These are phyloP conservation scores for Cheirogaleus medius DNA, from an alignment of 2,113 vertebrate species.

Conservation along the genomic window DNA sequence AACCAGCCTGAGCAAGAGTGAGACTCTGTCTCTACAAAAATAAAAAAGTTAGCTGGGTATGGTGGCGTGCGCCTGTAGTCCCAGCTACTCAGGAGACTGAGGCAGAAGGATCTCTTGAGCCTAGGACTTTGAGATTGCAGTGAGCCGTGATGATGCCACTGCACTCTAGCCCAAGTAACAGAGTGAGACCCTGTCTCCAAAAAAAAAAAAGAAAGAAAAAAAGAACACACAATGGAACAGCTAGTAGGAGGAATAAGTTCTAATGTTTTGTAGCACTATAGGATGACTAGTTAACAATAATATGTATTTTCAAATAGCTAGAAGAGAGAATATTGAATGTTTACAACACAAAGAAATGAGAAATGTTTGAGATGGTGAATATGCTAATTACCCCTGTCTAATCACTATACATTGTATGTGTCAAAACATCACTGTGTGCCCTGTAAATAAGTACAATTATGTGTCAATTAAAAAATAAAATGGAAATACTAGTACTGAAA, in stretches of 20 bases:
- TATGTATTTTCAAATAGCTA: background rate
- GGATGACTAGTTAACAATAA: background rate
- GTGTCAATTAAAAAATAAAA: background rate
- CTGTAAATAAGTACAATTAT: background rate
- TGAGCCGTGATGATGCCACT: too few species aligned
- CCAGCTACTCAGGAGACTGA: too few species aligned
- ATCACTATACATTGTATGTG: background rate
- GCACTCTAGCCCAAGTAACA: too few species aligned
- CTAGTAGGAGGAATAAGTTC: background rate
- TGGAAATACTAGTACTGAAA: constrained; percentile 3
- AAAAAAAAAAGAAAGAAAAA: too few species aligned
- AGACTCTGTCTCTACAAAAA: too few species aligned
- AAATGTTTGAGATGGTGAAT: background rate
- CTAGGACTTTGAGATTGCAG: too few species aligned
- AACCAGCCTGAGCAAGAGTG: too few species aligned
- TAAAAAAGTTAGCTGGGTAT: too few species aligned
- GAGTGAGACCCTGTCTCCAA: too few species aligned
- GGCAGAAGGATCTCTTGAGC: too few species aligned
- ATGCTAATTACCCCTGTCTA: background rate
- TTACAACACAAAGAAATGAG: background rate
- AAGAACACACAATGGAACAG: background rate
- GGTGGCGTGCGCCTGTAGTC: too few species aligned
- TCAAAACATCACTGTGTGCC: background rate
- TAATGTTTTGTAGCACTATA: background rate
- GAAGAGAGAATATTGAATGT: background rate